phyloP scores from a whole-genome alignment of 2,888 invertebrate genomes.

The Dasypogon diadema region DNA sequence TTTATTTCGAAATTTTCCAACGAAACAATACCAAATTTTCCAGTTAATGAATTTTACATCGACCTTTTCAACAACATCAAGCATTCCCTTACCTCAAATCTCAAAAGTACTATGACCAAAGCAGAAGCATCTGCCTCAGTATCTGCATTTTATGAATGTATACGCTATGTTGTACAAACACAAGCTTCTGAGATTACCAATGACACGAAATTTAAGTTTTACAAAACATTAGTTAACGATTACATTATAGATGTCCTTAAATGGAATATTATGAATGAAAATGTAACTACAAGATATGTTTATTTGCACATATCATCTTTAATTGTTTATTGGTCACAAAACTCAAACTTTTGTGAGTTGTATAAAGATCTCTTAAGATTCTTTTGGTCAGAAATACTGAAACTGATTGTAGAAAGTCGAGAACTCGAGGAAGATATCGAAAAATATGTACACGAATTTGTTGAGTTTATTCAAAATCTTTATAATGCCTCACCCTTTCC shows the following conservation, averaged over 20 bases:
- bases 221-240: conserved; percentile 57
- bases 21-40: conserved; percentile 59
- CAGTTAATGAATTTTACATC: conserved; percentile 71
- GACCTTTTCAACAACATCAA: conserved; percentile 79
- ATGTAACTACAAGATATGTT: conserved; percentile 67
- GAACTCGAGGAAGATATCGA: conserved; percentile 59
- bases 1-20: conserved; percentile 75
- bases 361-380: conserved; percentile 60
- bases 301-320: conserved; percentile 70
- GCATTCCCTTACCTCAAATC: conserved; percentile 71
- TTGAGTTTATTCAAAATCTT: conserved; percentile 67
- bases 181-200: conserved; percentile 61
- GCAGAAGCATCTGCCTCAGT: conserved; percentile 78
- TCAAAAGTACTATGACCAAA: conserved; percentile 73
- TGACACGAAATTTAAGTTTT: conserved; percentile 48
- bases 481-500: conserved; percentile 64
- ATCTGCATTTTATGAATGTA: conserved; percentile 79
- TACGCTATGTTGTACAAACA: conserved; percentile 74
- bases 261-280: conserved; percentile 68
- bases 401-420: conserved; percentile 60
- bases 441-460: conserved; percentile 65
- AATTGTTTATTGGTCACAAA: conserved; percentile 73
- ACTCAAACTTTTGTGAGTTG: conserved; percentile 62
- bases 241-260: conserved; percentile 68
- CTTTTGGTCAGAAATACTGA: conserved; percentile 64